Evolutionary conservation across 35 echinoderm and acorn worm genomes (phyloP), one percentile per base, ranked within the genome.

Genomic region (Patiria miniata): DNA sequence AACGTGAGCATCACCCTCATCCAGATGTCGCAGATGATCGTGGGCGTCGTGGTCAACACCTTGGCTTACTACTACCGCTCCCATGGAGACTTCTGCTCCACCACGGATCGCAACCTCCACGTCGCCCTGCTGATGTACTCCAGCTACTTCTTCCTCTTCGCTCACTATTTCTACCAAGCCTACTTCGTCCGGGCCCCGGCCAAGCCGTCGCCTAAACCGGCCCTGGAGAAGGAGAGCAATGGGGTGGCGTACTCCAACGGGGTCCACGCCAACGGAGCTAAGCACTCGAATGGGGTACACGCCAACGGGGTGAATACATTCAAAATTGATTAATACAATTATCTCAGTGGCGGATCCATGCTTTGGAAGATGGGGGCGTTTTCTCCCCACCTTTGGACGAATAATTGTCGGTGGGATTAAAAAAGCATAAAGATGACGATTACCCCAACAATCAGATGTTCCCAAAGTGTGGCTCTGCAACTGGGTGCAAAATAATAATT

Each of bases 151-250:
- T 32, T 98, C 10, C 86, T 98, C 14, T 98, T 98, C 44, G 92
- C 95, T 18, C 89, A 94, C 55, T 98, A 94, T 87, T 98, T 98
- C 92, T 98, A 94, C 86, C 89, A 94, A 68, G 89, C 95, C 8
- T 98, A 98, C 56, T 86, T 98, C 33, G 78, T 12, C 18, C 81
- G 83, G 16, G 77, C 61, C 56, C 53, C 90, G 23, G 83, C 39
- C 0, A 82, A 73, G 80, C 21, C 65, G 17, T 36, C 80, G 18
- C 10, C 34, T 39, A 90, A 85, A 37, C 44, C 52, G 29, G 86
- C 83, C 17, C 18, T 38, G 1, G 83, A 82, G 51, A 50, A 60
- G 60, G 57, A 57, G n/a, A 80, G 42, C 42, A 40, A 80, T 23
- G 78, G 37, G 0, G 37, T 40, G 32, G 5, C n/a, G 52, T 42